phyloP scores from a whole-genome alignment of 2,888 invertebrate genomes.

The Sussaba pulchella region DNA sequence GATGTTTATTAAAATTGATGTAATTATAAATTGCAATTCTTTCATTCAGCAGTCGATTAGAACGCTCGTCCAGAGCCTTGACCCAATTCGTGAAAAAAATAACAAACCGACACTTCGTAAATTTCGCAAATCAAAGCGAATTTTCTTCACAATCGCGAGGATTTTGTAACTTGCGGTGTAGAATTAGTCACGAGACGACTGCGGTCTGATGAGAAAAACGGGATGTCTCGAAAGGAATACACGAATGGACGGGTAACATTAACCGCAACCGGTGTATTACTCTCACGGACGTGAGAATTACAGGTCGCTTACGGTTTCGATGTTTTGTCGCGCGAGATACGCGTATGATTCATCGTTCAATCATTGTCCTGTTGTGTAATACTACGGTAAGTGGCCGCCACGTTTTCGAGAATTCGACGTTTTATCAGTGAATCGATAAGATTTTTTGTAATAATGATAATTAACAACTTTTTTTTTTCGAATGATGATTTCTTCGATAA shows the following conservation, averaged over 20 bases:
- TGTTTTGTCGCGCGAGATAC: constrained; percentile 36
- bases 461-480: too few species aligned
- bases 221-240: constrained; percentile 1
- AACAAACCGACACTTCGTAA: neutral
- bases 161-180: constrained; percentile 18
- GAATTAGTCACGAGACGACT: constrained; percentile 33
- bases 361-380: constrained; percentile 35
- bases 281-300: neutral
- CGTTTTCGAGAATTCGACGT: constrained; percentile 1
- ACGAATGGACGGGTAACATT: constrained; percentile 10
- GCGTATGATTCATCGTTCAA: constrained; percentile 42
- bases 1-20: too few species aligned
- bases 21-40: too few species aligned
- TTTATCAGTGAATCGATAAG: constrained; percentile 28
- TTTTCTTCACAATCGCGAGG: constrained; percentile 1
- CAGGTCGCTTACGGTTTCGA: constrained; percentile 39
- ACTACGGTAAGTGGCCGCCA: neutral
- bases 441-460: too few species aligned
- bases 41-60: neutral
- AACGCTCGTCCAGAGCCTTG: neutral
- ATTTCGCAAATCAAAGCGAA: neutral
- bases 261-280: constrained; percentile 10
- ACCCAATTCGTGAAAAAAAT: constrained; percentile 1
- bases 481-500: too few species aligned
- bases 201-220: constrained; percentile 15